phyloP scores from a whole-genome alignment of 1,140 invertebrate genomes.

The Diprion similis region DNA sequence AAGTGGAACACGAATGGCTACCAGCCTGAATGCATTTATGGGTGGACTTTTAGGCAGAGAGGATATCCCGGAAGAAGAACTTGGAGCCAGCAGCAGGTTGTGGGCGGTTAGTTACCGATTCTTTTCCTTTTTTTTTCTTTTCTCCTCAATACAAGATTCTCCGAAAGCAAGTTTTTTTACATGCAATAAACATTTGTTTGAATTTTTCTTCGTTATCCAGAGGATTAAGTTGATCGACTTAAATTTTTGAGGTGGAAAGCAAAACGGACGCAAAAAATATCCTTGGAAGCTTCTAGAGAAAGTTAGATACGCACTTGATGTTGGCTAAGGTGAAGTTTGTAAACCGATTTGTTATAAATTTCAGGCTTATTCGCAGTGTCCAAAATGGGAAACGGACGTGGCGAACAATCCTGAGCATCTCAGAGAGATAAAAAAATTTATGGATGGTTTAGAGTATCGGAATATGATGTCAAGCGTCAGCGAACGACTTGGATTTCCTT shows the following conservation, averaged over 20 bases:
- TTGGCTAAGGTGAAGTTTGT: too few species aligned
- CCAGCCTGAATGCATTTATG: slow-evolving; percentile 51
- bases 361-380: slow-evolving; percentile 47
- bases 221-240: too few species aligned
- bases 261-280: too few species aligned
- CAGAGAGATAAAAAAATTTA: slow-evolving; percentile 52
- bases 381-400: slow-evolving; percentile 37
- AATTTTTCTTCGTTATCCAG: too few species aligned
- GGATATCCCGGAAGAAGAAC: slow-evolving; percentile 30
- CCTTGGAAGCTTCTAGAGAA: too few species aligned
- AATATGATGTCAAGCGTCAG: slow-evolving; percentile 54
- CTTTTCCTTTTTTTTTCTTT: background rate
- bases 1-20: slow-evolving; percentile 37
- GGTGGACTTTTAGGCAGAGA: slow-evolving; percentile 50
- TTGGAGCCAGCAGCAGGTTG: slow-evolving; percentile 43
- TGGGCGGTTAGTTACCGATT: slow-evolving; percentile 37
- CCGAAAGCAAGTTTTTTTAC: too few species aligned
- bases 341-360: slow-evolving; percentile 13
- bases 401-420: slow-evolving; percentile 44
- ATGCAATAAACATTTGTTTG: too few species aligned
- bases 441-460: slow-evolving; percentile 49
- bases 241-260: too few species aligned
- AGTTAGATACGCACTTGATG: too few species aligned
- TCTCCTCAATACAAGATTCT: too few species aligned
- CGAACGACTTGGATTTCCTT: slow-evolving; percentile 54